phyloP scores from a whole-genome alignment of 2,113 vertebrate species.

The Penelope pileata region DNA sequence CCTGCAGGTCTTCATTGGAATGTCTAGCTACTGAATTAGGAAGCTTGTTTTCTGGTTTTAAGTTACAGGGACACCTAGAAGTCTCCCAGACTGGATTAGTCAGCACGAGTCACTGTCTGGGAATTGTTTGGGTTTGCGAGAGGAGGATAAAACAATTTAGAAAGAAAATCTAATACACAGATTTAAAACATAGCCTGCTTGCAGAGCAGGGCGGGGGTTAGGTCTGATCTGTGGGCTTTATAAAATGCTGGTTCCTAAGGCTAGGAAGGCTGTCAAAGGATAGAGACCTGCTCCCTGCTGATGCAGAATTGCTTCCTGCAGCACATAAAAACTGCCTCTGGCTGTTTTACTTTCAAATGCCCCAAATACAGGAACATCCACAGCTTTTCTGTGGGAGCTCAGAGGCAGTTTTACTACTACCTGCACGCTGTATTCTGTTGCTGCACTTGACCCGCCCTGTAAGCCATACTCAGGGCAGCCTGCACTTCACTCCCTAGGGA shows the following conservation, averaged over 20 bases:
- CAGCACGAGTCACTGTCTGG: slow-evolving; percentile 75
- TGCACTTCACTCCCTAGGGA: neutral
- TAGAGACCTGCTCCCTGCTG: neutral
- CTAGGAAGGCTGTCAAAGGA: neutral
- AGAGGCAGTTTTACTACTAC: neutral
- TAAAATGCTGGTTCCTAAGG: neutral
- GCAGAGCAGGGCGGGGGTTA: neutral
- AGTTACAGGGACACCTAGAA: slow-evolving; percentile 70
- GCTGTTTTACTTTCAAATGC: neutral
- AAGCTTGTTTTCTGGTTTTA: slow-evolving; percentile 72
- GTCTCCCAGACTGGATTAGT: slow-evolving; percentile 76
- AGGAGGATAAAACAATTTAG: slow-evolving; percentile 70
- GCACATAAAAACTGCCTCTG: neutral
- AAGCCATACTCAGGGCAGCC: neutral
- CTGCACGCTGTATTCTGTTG: neutral
- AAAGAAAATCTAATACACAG: slow-evolving; percentile 67
- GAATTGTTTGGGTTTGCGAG: slow-evolving; percentile 72
- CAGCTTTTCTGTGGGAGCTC: neutral
- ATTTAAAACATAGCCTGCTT: slow-evolving; percentile 31
- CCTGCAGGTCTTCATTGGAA: slow-evolving; percentile 60
- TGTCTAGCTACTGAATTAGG: slow-evolving; percentile 73
- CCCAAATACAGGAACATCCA: neutral
- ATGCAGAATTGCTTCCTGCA: slow-evolving; percentile 3
- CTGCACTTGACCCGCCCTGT: neutral
- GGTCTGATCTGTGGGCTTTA: neutral